A percentile compares a stretch with the other conserved stretches of the same genome.
Conservation (phyloP, 92 coral and sea anemone species). For the Bergia puertoricense region DNA sequence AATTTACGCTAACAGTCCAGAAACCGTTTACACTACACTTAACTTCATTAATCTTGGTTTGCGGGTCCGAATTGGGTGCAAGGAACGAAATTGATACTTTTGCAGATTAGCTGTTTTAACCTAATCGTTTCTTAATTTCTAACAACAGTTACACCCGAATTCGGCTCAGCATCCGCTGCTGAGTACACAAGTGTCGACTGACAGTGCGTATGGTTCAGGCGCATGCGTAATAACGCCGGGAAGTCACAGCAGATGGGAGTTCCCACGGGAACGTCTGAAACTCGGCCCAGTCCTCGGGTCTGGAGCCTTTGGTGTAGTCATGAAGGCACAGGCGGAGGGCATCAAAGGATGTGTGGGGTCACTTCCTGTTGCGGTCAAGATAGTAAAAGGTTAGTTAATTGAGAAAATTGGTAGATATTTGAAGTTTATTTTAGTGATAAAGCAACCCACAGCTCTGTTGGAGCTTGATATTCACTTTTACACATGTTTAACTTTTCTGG, state of each 20-base stretch:
- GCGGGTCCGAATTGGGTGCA: too few species aligned
- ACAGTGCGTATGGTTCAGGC: constrained; percentile 17
- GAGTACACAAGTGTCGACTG: constrained; percentile 30
- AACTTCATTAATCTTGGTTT: too few species aligned
- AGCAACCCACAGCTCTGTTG: too few species aligned
- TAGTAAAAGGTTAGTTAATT: constrained; percentile 81
- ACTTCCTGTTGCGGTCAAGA: constrained; percentile 92
- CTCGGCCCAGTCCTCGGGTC: constrained; percentile 84
- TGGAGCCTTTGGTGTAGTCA: constrained; percentile 98
- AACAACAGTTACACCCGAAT: constrained; percentile 19
- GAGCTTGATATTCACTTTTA: too few species aligned
- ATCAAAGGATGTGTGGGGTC: constrained; percentile 96
- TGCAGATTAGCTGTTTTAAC: not conserved
- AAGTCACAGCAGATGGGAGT: constrained; percentile 94
- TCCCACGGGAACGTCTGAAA: constrained; percentile 86
- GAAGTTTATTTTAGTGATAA: not conserved
- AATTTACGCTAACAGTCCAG: too few species aligned
- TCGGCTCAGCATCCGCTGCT: constrained; percentile 26
- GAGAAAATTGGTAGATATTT: not conserved
- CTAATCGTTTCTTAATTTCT: not conserved
- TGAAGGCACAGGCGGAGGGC: constrained; percentile 98
- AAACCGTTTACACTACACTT: too few species aligned
- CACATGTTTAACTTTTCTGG: too few species aligned
- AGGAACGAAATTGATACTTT: too few species aligned
- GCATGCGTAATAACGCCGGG: constrained; percentile 31